A percentile compares a stretch with the other conserved stretches of the same genome.
Evolutionary conservation across 2,888 invertebrate genomes (phyloP).

Genomic region (Sylvicola fuscatus): DNA sequence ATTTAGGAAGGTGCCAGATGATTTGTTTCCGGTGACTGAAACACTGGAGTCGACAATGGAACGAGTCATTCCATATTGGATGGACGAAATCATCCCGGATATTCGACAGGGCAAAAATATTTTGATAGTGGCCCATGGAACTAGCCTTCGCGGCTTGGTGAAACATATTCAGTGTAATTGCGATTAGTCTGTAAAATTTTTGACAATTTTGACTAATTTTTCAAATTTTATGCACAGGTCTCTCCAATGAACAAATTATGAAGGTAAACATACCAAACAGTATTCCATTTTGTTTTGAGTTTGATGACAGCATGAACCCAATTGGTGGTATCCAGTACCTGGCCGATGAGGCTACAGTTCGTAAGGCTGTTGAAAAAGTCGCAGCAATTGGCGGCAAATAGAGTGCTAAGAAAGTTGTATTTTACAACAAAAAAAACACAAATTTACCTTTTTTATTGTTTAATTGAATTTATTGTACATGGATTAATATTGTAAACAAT

Average conservation of each 20-base stretch:
- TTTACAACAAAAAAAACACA: too few relatives aligned
- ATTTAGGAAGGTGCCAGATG: constrained; percentile 47
- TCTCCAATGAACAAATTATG: constrained; percentile 59
- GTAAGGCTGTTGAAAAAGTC: constrained; percentile 62
- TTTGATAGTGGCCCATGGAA: constrained; percentile 74
- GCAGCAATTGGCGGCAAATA: constrained; percentile 44
- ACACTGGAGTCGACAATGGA: constrained; percentile 67
- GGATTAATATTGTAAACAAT: too few relatives aligned
- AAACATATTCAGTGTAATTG: constrained; percentile 65
- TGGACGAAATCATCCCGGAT: constrained; percentile 52
- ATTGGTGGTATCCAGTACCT: constrained; percentile 58
- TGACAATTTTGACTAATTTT: not conserved
- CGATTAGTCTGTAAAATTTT: not conserved
- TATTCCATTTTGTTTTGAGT: constrained; percentile 61
- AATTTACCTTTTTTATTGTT: too few relatives aligned
- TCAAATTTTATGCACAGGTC: constrained; percentile 25
- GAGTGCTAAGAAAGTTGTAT: too few relatives aligned
- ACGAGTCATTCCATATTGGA: constrained; percentile 76
- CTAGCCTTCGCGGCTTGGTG: constrained; percentile 71
- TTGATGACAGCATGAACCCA: constrained; percentile 56
- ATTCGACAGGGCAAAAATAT: constrained; percentile 63
- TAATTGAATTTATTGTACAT: too few relatives aligned
- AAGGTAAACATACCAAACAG: constrained; percentile 59
- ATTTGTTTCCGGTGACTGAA: constrained; percentile 69
- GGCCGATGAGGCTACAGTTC: constrained; percentile 62